These are phyloP conservation scores for Helicoverpa zea DNA, from an alignment of 1,140 invertebrate species.

Conservation along the genomic window DNA sequence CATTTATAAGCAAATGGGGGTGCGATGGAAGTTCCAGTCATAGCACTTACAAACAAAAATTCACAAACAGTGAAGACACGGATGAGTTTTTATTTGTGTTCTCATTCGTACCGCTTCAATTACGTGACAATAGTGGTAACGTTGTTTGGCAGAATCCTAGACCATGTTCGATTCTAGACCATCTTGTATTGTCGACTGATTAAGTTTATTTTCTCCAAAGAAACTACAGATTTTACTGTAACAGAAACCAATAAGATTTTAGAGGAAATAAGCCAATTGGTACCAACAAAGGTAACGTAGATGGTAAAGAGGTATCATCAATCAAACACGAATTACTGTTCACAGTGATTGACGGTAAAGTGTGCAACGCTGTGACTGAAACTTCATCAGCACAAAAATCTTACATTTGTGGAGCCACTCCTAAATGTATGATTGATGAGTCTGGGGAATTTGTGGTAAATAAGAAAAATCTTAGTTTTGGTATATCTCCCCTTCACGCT, in stretches of 20 bases:
- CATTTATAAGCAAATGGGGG: no score
- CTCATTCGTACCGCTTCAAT: not conserved
- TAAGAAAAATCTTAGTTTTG: no score
- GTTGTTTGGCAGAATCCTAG: not conserved
- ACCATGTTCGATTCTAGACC: not conserved
- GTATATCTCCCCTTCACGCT: no score
- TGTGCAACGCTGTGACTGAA: conserved; percentile 1
- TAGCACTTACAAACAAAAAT: not conserved
- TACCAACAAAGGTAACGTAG: not conserved
- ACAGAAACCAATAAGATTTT: not conserved
- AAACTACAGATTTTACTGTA: not conserved
- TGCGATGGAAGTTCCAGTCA: not conserved
- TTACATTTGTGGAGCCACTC: no score
- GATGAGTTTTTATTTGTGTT: conserved; percentile 1
- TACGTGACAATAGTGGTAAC: not conserved
- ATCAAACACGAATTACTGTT: not conserved
- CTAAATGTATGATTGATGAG: no score
- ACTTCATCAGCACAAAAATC: not conserved
- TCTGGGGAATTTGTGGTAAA: no score
- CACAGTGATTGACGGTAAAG: not conserved
- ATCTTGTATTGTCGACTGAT: not conserved
- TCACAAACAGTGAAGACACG: not conserved
- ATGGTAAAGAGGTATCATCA: not conserved
- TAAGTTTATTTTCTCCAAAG: not conserved
- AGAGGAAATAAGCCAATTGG: not conserved